Base-by-base conservation (phyloP, 2,797 vertebrate genomes). In the Enteromius radiatus region DNA sequence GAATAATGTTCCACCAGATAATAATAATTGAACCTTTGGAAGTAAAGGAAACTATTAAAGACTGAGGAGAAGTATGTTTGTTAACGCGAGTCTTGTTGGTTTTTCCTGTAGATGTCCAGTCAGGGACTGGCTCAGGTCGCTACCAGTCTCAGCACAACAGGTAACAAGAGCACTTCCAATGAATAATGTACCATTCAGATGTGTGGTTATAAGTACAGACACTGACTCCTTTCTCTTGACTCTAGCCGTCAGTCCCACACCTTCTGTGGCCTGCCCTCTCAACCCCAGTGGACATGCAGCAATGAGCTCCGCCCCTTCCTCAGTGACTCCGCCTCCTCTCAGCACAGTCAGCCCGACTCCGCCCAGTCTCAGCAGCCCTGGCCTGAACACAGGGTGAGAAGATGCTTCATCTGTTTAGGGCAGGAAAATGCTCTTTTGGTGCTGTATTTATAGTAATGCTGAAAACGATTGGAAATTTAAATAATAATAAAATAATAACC, bases 91-190 rank as follows among this genome's bases (percentile, higher is more conserved):
- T 80, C 14, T 91, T 59, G 90, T 77, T 67, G 21, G n/a, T 41
- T 85, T 84, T 86, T 75, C 31, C 43, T 77, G 31, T 90, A 95
- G 94, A 94, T 95, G 83, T 93, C 94, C 59, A 93, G 92, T 92
- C 94, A 93, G 43, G 90, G 91, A 86, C 87, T 96, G 91, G 95
- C 95, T 91, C 96, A 96, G 93, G 95, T 94, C 90, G 93, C 94
- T 90, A 95, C 94, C 93, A 96, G 93, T 92, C 95, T 97, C 94
- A 96, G 95, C 95, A 96, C 95, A 95, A 96, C 96, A 95, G 96
- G 96, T 97, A 90, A 93, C 92, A 52, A 19, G 71, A 28, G 54
- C 23, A 21, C 5, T 43, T 23, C 5, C 3, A 75, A 23, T 54
- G 12, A 56, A 38, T n/a, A 73, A 73, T 73, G 77, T 1, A 23